phyloP scores from a whole-genome alignment of 2,797 vertebrate genomes.

The Leptoclinus maculatus region DNA sequence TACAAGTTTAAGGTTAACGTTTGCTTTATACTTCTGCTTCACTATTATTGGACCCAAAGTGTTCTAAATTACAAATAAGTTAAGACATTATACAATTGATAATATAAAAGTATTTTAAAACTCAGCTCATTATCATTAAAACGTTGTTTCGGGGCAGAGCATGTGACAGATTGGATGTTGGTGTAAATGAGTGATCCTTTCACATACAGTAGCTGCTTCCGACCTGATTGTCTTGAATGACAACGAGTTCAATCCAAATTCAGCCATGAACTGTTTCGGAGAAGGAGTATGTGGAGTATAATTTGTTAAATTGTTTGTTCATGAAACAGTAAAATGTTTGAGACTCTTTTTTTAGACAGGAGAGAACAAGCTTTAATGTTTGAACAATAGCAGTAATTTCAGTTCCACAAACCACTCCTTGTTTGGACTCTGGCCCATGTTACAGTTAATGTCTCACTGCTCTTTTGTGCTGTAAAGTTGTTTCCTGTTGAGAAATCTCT shows the following conservation, averaged over 20 bases:
- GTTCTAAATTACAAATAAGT: neutral
- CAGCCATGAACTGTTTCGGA: too few relatives aligned
- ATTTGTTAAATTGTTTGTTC: too few relatives aligned
- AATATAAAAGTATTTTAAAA: neutral
- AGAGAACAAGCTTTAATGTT: neutral
- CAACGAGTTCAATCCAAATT: neutral
- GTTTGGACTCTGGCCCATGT: neutral
- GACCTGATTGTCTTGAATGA: neutral
- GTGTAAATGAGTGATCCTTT: too few relatives aligned
- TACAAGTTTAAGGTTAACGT: neutral
- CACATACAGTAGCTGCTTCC: neutral
- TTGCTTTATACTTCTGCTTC: neutral
- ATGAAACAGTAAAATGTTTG: too few relatives aligned
- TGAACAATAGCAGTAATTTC: neutral
- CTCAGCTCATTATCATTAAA: neutral
- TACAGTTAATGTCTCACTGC: neutral
- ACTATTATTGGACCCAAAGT: neutral
- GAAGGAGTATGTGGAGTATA: too few relatives aligned
- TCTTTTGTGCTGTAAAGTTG: neutral
- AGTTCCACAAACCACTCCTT: neutral
- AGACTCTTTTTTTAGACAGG: neutral
- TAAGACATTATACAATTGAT: neutral
- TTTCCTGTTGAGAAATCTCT: neutral
- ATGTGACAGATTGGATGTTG: neutral
- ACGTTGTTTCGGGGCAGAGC: neutral